These are phyloP conservation scores for Aelia acuminata DNA, from an alignment of 2,888 invertebrate species.

Conservation along the genomic window DNA sequence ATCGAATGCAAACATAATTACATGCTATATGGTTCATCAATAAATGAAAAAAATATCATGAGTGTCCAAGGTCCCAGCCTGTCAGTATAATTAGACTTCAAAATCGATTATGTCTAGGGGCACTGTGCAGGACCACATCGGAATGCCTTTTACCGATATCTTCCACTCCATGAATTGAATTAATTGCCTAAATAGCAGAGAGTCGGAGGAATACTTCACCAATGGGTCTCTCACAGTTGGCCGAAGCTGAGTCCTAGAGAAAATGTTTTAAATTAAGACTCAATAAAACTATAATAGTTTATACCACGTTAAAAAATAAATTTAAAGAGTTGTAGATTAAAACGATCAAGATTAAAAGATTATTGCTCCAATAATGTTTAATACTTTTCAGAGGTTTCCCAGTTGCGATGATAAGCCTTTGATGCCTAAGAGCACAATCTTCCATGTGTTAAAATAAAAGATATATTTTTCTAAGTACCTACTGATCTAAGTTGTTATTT, in stretches of 20 bases:
- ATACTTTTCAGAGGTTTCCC: too few relatives aligned
- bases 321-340: too few relatives aligned
- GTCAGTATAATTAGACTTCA: not conserved
- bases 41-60: too few relatives aligned
- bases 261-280: not conserved
- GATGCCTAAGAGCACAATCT: too few relatives aligned
- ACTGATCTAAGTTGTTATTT: too few relatives aligned
- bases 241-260: not conserved
- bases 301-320: too few relatives aligned
- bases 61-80: not conserved
- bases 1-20: not conserved
- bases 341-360: too few relatives aligned
- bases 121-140: not conserved
- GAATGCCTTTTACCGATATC: not conserved
- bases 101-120: not conserved
- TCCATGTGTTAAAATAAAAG: too few relatives aligned
- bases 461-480: too few relatives aligned
- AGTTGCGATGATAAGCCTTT: too few relatives aligned
- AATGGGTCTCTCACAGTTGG: not conserved
- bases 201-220: conserved; percentile 12
- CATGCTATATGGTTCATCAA: not conserved
- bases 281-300: too few relatives aligned
- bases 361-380: too few relatives aligned
- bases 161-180: conserved; percentile 14
- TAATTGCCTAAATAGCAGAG: not conserved